Evolutionary conservation across 2,113 vertebrate genomes (phyloP), one percentile per base, ranked within the genome.

Genomic region (Delphinapterus leucas): DNA sequence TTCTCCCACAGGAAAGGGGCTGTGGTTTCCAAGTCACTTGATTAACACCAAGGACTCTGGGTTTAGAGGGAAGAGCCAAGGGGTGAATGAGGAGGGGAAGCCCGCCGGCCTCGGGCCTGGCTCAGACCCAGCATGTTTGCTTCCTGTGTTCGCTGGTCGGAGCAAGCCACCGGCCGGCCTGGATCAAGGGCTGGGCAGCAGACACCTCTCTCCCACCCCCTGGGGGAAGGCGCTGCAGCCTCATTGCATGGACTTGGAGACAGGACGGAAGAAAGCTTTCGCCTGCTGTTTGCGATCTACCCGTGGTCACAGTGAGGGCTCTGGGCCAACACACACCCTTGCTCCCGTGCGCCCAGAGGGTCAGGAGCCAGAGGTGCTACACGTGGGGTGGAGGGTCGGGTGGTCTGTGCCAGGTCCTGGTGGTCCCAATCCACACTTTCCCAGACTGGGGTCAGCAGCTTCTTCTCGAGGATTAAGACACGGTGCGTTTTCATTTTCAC

Each of bases 141-240:
- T 28, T n/a, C 38, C 18, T 44, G 33, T 1, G 5, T 65, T 70
- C 44, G 49, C 25, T 60, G 55, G 36, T 44, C 55, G 36, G 41
- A 93, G 61, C 17, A 28, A 61, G 18, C 73, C 81, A 86, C 31
- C 4, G 31, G n/a, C 44, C 58, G 41, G 58, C 49, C 44, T 90
- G 90, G 53, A n/a, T 58, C 76, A 33, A 41, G 61, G 14, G 6
- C 70, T 14, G 15, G 41, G 58, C 13, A 63, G n/a, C 33, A 84
- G 53, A 31, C 0, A 0, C 1, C 14, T 1, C 28, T 8, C 21
- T 58, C 38, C 33, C 10, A 17, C 14, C 5, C 18, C n/a, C 8
- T 25, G 14, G 17, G 68, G 67, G 49, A 97, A 79, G 33, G 70
- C 36, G 63, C 38, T 12, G 8, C 61, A 21, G 1, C 0, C 0